These are phyloP conservation scores for Eutrigla gurnardus DNA, from an alignment of 2,797 vertebrate species.

Conservation along the genomic window DNA sequence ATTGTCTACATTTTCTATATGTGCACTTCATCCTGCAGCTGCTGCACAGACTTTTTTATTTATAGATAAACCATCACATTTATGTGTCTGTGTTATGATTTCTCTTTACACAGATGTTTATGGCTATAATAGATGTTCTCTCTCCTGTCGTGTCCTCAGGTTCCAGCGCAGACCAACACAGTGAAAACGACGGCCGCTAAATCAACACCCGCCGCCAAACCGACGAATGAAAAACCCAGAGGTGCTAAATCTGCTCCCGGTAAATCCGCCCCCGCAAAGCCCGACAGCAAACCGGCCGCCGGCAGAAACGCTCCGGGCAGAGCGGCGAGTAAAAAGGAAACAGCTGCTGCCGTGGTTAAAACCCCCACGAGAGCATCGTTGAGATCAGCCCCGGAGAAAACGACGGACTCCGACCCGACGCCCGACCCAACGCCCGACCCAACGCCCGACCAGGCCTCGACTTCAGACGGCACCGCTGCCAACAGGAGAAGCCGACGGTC, in stretches of 20 bases:
- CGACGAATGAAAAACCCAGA: background rate
- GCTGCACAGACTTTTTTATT: too few relatives aligned
- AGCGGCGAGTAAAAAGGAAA: background rate
- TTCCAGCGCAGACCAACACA: constrained; percentile 80
- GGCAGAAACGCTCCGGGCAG: background rate
- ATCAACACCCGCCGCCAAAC: background rate
- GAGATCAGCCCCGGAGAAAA: constrained; percentile 20
- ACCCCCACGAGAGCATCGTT: background rate
- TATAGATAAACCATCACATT: background rate
- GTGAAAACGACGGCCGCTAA: background rate
- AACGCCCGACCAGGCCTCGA: background rate
- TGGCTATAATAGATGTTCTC: background rate
- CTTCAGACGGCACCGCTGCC: accelerated
- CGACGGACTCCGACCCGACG: background rate
- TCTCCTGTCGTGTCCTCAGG: constrained; percentile 70
- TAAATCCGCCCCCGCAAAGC: background rate
- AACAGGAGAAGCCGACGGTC: background rate
- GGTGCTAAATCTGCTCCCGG: background rate
- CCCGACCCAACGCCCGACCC: too few relatives aligned
- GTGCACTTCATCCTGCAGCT: background rate
- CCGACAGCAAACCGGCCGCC: background rate
- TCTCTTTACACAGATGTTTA: background rate
- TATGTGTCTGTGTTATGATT: background rate
- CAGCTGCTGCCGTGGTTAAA: background rate
- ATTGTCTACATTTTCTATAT: background rate